A percentile compares a stretch with the other conserved stretches of the same genome.
phyloP scores from a whole-genome alignment of 92 coral and sea anemone species.

The Epizoanthus stellaris region DNA sequence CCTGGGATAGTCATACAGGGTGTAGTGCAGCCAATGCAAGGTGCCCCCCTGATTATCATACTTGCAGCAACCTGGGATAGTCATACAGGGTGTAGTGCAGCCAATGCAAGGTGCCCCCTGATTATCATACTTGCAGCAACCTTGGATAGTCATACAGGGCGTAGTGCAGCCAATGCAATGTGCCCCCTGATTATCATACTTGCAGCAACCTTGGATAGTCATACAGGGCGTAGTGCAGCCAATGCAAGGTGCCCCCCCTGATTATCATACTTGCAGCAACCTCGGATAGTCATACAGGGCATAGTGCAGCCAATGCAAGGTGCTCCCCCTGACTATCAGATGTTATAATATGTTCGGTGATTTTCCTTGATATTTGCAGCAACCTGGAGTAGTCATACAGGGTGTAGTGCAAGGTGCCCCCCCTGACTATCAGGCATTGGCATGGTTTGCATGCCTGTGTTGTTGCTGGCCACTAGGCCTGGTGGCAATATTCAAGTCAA shows the following conservation, averaged over 20 bases:
- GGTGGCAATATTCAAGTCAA: constrained; percentile 81
- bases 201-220: constrained; percentile 56
- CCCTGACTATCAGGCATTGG: constrained; percentile 74
- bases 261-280: constrained; percentile 69
- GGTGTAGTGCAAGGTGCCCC: constrained; percentile 45
- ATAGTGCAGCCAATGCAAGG: constrained; percentile 30
- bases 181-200: constrained; percentile 75
- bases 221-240: constrained; percentile 18
- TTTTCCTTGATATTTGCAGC: constrained; percentile 31
- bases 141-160: constrained; percentile 28
- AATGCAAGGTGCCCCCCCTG: constrained; percentile 63
- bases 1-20: constrained; percentile 43
- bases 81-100: constrained; percentile 17
- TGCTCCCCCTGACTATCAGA: constrained; percentile 71
- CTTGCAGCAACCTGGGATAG: constrained; percentile 57
- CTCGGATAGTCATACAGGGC: constrained; percentile 29
- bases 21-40: constrained; percentile 30
- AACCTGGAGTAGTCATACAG: constrained; percentile 44
- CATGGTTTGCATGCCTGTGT: constrained; percentile 91
- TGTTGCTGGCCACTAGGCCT: constrained; percentile 90
- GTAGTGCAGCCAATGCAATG: constrained; percentile 22
- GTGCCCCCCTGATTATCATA: constrained; percentile 68
- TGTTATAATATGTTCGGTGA: neutral
- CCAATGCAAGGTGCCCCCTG: constrained; percentile 59
- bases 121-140: constrained; percentile 65